A percentile compares a stretch with the other conserved stretches of the same genome.
These are phyloP conservation scores for Paradoxurus hermaphroditus DNA, from an alignment of 2,113 vertebrate genomes.

Conservation along the genomic window DNA sequence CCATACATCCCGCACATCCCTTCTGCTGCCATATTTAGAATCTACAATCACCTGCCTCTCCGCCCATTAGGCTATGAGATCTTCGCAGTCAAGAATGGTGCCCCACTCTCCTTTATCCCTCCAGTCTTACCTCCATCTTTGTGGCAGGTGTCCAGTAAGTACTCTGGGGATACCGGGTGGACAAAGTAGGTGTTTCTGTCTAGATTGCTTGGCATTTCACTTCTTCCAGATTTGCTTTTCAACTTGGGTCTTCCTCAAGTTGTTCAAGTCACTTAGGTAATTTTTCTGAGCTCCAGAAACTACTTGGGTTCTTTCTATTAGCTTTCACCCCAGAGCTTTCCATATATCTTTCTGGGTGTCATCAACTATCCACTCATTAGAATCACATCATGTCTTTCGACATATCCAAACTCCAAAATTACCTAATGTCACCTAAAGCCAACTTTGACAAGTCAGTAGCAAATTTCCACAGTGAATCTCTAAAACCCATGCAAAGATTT, in stretches of 20 bases:
- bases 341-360: not conserved
- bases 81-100: not conserved
- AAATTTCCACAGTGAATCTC: not conserved
- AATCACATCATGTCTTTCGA: not conserved
- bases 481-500: not conserved
- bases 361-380: not conserved
- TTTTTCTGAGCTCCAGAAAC: not conserved
- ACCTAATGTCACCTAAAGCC: not conserved
- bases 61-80: not conserved
- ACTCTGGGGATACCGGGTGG: not conserved
- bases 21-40: not conserved
- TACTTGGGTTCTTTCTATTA: not conserved
- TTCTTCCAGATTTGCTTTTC: not conserved
- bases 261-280: not conserved
- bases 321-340: not conserved
- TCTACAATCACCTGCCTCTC: not conserved
- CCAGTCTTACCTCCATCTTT: not conserved
- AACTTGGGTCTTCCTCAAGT: not conserved
- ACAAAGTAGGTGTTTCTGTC: not conserved
- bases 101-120: not conserved
- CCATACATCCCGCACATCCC: not conserved
- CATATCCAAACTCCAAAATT: not conserved
- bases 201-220: not conserved
- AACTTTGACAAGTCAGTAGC: not conserved
- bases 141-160: not conserved